Evolutionary conservation across 2,797 vertebrate species (phyloP).

Genomic region (Pangasius djambal): DNA sequence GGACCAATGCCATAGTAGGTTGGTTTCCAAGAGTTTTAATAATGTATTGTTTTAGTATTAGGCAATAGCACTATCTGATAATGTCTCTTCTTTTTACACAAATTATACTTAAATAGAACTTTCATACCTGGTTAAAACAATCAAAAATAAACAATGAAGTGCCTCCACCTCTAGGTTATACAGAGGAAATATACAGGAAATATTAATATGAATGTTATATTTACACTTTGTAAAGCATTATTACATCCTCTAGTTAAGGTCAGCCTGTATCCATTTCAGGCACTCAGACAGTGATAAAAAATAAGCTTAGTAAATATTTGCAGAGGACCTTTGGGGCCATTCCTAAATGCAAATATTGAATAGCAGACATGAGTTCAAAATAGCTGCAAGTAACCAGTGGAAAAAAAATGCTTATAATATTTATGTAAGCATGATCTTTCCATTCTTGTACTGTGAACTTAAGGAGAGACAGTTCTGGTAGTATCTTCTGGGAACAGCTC

Average conservation of each 20-base stretch:
- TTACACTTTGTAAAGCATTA: conserved; percentile 53
- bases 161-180: conserved; percentile 45
- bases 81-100: conserved; percentile 41
- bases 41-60: conserved; percentile 41
- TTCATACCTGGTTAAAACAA: conserved; percentile 50
- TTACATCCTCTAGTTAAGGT: conserved; percentile 31
- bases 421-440: conserved; percentile 33
- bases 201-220: conserved; percentile 54
- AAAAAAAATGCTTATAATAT: conserved; percentile 6
- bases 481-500: conserved; percentile 19
- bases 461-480: conserved; percentile 10
- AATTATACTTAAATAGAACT: conserved; percentile 51
- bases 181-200: conserved; percentile 52
- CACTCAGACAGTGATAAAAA: conserved; percentile 33
- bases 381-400: conserved; percentile 25
- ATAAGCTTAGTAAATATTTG: conserved; percentile 34
- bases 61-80: neutral
- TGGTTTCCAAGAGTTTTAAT: conserved; percentile 45
- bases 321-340: neutral
- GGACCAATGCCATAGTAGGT: conserved; percentile 23
- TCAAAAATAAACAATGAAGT: conserved; percentile 43
- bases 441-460: conserved; percentile 18
- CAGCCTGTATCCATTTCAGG: conserved; percentile 32
- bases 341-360: conserved; percentile 35
- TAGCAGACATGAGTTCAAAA: conserved; percentile 10